phyloP scores from a whole-genome alignment of 2,113 vertebrate species.

The Callithrix jacchus region DNA sequence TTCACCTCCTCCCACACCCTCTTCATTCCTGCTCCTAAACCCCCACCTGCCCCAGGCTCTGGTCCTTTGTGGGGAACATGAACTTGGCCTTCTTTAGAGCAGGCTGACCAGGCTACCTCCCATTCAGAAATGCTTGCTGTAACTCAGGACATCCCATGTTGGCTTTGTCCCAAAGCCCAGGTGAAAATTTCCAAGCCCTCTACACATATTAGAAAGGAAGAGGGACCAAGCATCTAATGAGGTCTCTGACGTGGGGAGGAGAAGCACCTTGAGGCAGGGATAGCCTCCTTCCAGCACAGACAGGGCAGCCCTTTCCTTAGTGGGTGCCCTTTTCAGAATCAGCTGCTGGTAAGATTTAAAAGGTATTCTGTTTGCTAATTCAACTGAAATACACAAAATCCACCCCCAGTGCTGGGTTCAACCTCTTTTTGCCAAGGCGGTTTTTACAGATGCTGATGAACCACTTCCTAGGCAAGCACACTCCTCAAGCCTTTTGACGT shows the following conservation, averaged over 20 bases:
- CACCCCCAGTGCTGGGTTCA: neutral
- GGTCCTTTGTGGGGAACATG: neutral
- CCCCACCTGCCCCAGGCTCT: neutral
- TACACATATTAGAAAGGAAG: neutral
- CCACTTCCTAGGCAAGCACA: neutral
- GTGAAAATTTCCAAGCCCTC: neutral
- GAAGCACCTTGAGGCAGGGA: neutral
- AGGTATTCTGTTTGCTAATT: neutral
- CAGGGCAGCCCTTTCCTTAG: neutral
- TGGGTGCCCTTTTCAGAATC: neutral
- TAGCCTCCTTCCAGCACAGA: neutral
- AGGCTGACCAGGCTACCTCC: neutral
- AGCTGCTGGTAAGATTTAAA: neutral
- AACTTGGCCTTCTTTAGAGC: neutral
- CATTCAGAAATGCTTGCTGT: neutral
- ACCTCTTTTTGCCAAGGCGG: neutral
- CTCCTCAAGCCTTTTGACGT: conserved; percentile 28
- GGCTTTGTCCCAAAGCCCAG: neutral
- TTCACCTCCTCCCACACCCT: too few relatives aligned
- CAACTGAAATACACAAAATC: conserved; percentile 17
- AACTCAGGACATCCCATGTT: neutral
- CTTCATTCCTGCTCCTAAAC: too few relatives aligned
- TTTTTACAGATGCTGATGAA: conserved; percentile 60
- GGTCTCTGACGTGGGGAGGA: neutral
- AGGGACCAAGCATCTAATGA: neutral